These are phyloP conservation scores for Sakesphorus luctuosus DNA, from an alignment of 2,113 vertebrate genomes.

Conservation along the genomic window DNA sequence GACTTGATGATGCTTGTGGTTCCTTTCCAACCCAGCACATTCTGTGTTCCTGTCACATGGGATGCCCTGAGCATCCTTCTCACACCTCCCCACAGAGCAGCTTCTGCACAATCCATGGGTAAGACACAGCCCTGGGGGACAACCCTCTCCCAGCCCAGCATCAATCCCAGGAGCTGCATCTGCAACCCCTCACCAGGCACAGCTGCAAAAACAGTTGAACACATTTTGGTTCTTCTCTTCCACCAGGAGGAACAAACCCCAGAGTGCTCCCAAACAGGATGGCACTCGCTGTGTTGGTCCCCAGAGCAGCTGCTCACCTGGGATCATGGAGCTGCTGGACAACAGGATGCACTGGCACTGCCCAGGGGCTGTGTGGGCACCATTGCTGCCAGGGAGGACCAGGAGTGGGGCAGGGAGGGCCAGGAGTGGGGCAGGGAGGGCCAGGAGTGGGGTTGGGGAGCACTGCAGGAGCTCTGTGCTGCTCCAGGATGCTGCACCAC, in stretches of 20 bases:
- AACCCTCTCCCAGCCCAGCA: not conserved
- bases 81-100: fast-evolving
- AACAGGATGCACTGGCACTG: fast-evolving
- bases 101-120: not conserved
- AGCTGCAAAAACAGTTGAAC: not conserved
- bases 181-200: not conserved
- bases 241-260: fast-evolving
- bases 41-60: not conserved
- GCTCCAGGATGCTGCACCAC: not conserved
- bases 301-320: fast-evolving
- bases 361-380: not conserved
- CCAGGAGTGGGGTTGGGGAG: not conserved
- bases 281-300: fast-evolving
- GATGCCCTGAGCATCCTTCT: not conserved
- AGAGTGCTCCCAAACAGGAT: not conserved
- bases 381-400: fast-evolving
- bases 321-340: not conserved
- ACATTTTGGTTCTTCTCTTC: not conserved
- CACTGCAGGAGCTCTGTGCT: fast-evolving
- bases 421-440: not conserved
- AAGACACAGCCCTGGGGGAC: not conserved
- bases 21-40: not conserved
- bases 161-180: not conserved
- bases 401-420: not conserved
- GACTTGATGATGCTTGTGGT: not conserved